Evolutionary conservation across 2,888 invertebrate species (phyloP).

Genomic region (Drosophila subsilvestris): DNA sequence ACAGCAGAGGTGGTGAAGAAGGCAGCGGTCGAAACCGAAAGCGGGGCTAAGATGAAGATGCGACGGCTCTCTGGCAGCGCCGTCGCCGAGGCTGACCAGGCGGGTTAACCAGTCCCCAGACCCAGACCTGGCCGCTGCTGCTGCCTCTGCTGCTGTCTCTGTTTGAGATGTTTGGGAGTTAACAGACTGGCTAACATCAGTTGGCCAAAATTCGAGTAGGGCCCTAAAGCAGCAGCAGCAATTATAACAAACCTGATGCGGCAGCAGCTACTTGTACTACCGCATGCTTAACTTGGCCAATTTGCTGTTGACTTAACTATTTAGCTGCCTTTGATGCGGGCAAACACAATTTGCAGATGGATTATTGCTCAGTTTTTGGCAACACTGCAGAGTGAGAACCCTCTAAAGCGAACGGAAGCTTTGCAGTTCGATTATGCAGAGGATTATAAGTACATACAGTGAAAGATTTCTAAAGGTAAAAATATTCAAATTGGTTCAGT

Average conservation of each 20-base stretch:
- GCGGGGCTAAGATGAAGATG: slow-evolving; percentile 62
- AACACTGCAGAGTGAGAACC: background rate
- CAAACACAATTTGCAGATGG: slow-evolving; percentile 51
- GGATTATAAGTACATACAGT: background rate
- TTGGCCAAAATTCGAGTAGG: slow-evolving; percentile 50
- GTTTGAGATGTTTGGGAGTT: slow-evolving; percentile 48
- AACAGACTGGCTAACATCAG: slow-evolving; percentile 68
- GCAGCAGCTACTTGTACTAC: slow-evolving; percentile 5
- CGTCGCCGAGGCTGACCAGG: slow-evolving; percentile 57
- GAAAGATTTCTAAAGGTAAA: background rate
- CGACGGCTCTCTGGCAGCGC: slow-evolving; percentile 29
- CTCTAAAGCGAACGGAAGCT: background rate
- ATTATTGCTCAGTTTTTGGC: slow-evolving; percentile 39
- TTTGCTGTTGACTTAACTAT: slow-evolving; percentile 59
- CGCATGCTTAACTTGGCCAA: slow-evolving; percentile 6
- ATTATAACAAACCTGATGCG: slow-evolving; percentile 34
- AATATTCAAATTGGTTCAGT: background rate
- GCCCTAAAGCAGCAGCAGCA: slow-evolving; percentile 23
- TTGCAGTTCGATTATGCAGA: too few species aligned
- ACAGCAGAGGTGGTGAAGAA: slow-evolving; percentile 16
- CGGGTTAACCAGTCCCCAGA: slow-evolving; percentile 47
- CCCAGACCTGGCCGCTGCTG: background rate
- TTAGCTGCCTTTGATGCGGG: slow-evolving; percentile 60
- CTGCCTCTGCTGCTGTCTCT: slow-evolving; percentile 15
- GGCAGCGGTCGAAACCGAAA: slow-evolving; percentile 30